Evolutionary conservation across 2,113 vertebrate species (phyloP).

Genomic region (Propithecus coquereli): DNA sequence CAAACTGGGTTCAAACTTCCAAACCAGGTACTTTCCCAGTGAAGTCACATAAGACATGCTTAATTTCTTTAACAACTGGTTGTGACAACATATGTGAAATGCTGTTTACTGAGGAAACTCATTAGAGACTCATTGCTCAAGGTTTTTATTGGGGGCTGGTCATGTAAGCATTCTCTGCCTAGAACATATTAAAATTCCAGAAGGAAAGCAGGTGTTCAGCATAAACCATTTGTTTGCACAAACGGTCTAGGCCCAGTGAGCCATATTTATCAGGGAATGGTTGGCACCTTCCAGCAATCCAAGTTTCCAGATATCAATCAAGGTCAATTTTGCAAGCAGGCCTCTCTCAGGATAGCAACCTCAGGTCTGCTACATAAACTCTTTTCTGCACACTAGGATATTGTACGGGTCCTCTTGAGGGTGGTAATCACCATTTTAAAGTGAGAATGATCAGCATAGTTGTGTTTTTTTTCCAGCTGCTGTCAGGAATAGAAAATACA

Average conservation of each 20-base stretch:
- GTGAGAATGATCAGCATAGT: background rate
- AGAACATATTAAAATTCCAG: background rate
- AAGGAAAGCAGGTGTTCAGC: background rate
- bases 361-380: background rate
- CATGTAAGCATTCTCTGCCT: background rate
- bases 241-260: background rate
- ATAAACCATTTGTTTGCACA: background rate
- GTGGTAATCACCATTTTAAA: background rate
- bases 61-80: background rate
- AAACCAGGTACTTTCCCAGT: background rate
- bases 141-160: background rate
- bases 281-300: background rate
- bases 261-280: background rate
- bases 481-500: background rate
- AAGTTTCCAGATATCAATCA: background rate
- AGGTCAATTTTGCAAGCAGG: background rate
- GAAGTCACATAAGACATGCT: background rate
- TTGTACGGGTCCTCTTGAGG: background rate
- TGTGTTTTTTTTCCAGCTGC: background rate
- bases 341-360: background rate
- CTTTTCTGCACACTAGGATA: background rate
- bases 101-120: background rate
- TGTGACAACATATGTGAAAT: background rate
- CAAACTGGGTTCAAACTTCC: background rate
- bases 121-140: background rate